Evolutionary conservation across 2,113 vertebrate genomes (phyloP).

Genomic region (Solea solea): DNA sequence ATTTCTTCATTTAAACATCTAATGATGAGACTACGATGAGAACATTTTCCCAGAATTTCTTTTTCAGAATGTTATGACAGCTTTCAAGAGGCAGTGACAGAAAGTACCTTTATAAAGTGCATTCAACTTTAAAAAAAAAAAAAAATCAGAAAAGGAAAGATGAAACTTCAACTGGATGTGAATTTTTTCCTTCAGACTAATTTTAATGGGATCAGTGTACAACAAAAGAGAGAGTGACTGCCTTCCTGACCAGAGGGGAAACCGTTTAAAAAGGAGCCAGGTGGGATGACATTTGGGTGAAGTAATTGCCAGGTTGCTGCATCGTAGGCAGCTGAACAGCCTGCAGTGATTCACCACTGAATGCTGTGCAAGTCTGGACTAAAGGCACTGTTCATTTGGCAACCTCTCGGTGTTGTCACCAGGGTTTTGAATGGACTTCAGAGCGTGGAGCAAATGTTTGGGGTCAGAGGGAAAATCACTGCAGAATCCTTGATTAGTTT

Average conservation of each 20-base stretch:
- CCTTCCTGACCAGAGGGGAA: conserved; percentile 24
- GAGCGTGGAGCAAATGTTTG: too few species aligned
- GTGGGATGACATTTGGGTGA: conserved; percentile 55
- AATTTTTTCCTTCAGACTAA: too few species aligned
- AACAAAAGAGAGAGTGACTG: not conserved
- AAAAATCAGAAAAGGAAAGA: conserved; percentile 1
- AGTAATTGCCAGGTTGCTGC: conserved; percentile 38
- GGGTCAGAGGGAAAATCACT: conserved; percentile 6
- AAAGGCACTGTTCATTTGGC: conserved; percentile 11
- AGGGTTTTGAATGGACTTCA: conserved; percentile 30
- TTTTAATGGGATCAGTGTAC: not conserved
- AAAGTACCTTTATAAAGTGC: too few species aligned
- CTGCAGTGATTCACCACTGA: conserved; percentile 30
- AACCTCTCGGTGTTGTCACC: conserved; percentile 19
- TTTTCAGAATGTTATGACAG: not conserved
- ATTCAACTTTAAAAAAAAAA: too few species aligned
- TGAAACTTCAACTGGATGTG: not conserved
- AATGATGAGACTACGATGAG: too few species aligned
- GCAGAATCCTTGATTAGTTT: conserved; percentile 20
- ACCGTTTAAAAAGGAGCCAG: conserved; percentile 30
- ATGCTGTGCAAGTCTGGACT: conserved; percentile 26
- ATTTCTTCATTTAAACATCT: too few species aligned
- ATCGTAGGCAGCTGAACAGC: conserved; percentile 27
- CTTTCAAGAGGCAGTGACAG: not conserved
- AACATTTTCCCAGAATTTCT: too few species aligned